Conservation (phyloP, 2,888 invertebrate genomes). For the Drosophila stalkeri region DNA sequence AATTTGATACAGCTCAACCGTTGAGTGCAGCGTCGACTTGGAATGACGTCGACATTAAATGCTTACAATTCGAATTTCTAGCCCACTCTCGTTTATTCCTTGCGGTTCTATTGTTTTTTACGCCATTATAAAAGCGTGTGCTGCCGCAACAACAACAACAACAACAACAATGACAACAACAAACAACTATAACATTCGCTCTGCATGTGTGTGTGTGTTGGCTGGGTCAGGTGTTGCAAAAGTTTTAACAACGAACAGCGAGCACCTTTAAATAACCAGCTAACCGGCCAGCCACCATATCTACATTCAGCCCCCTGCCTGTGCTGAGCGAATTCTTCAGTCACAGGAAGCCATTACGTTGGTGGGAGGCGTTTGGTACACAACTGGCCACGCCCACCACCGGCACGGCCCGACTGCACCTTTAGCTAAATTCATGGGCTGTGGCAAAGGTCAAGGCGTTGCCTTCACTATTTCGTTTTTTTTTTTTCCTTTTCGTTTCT, state of each 20-base stretch:
- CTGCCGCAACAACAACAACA: conserved; percentile 18
- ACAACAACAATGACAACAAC: conserved; percentile 7
- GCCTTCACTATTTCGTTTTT: conserved; percentile 11
- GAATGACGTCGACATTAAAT: conserved; percentile 24
- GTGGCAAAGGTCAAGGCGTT: conserved; percentile 64
- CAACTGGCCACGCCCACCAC: conserved; percentile 47
- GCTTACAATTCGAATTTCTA: conserved; percentile 13
- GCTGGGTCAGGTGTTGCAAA: conserved; percentile 55
- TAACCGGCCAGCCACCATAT: conserved; percentile 27
- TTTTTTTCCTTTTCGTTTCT: conserved; percentile 1
- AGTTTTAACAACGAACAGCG: conserved; percentile 32
- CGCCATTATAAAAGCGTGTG: conserved; percentile 24
- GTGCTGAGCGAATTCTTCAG: background rate
- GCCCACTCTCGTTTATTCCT: conserved; percentile 12
- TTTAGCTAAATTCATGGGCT: conserved; percentile 47
- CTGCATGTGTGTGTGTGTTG: conserved; percentile 14
- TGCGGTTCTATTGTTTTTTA: conserved; percentile 22
- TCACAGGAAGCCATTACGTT: conserved; percentile 55
- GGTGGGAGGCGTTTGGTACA: conserved; percentile 34
- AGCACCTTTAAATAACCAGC: conserved; percentile 50
- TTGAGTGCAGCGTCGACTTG: background rate
- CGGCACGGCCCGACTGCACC: conserved; percentile 16
- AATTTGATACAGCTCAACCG: background rate
- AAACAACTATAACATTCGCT: conserved; percentile 6
- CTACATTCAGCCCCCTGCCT: background rate